A percentile compares a stretch with the other conserved stretches of the same genome.
Conservation (phyloP, 2,888 invertebrate species). For the Ophion ventricosus region DNA sequence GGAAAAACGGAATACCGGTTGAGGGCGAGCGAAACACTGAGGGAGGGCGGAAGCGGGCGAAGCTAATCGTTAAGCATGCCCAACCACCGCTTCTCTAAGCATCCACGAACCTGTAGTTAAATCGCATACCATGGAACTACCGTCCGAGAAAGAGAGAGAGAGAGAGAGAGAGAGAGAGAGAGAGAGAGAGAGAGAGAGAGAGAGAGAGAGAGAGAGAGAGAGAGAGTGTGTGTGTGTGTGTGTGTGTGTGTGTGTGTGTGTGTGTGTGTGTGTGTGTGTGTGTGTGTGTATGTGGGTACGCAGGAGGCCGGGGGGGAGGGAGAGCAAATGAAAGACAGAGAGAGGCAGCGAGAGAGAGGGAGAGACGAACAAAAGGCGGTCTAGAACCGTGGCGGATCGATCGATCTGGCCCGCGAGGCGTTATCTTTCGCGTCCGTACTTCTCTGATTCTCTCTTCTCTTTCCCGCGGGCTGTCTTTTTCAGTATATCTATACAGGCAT, state of each 20-base stretch:
- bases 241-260: too few species aligned
- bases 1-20: slow-evolving; percentile 4
- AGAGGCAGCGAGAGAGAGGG: slow-evolving; percentile 51
- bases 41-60: slow-evolving; percentile 19
- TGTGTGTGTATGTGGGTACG: too few species aligned
- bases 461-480: slow-evolving; percentile 63
- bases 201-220: slow-evolving; percentile 63
- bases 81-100: slow-evolving; percentile 66
- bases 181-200: slow-evolving; percentile 33
- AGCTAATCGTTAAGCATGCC: slow-evolving; percentile 55
- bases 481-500: slow-evolving; percentile 41
- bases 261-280: too few species aligned
- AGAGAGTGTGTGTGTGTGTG: too few species aligned
- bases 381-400: slow-evolving; percentile 74
- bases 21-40: neutral
- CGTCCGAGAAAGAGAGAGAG: slow-evolving; percentile 12
- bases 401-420: slow-evolving; percentile 78
- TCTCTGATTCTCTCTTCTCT: slow-evolving; percentile 65
- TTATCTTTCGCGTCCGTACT: slow-evolving; percentile 80
- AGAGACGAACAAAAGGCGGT: slow-evolving; percentile 77
- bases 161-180: slow-evolving; percentile 18
- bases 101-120: slow-evolving; percentile 75
- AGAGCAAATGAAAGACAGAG: slow-evolving; percentile 15
- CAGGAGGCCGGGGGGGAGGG: too few species aligned
- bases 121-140: slow-evolving; percentile 73